Evolutionary conservation across 2,797 vertebrate genomes (phyloP).

Genomic region (Coilia nasus): DNA sequence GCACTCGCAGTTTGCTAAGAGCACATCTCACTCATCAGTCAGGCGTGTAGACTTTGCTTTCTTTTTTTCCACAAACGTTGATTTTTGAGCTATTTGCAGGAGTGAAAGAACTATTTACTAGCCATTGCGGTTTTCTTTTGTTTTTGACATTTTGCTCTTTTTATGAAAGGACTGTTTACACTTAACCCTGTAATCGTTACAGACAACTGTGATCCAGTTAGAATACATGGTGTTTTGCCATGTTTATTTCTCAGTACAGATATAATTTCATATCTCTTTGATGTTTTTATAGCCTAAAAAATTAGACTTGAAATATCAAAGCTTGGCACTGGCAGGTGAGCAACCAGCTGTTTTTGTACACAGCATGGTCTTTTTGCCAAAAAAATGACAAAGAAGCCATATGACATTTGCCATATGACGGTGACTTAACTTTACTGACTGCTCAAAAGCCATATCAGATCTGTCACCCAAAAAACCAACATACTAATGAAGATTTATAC

Average conservation of each 20-base stretch:
- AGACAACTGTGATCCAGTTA: conserved; percentile 13
- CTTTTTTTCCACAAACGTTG: neutral
- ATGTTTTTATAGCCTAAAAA: conserved; percentile 20
- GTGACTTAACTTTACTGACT: conserved; percentile 3
- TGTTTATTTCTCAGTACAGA: neutral
- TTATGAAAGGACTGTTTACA: conserved; percentile 6
- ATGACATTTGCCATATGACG: neutral
- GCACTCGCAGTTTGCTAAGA: neutral
- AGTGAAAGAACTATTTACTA: neutral
- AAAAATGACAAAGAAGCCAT: conserved; percentile 12
- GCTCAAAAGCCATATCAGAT: conserved; percentile 61
- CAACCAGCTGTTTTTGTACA: neutral
- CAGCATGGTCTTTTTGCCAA: neutral
- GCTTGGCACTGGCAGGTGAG: neutral
- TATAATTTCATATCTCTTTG: neutral
- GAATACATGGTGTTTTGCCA: neutral
- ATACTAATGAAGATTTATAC: conserved; percentile 35
- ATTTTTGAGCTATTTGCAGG: neutral
- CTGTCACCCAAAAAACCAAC: conserved; percentile 41
- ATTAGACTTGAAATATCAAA: neutral
- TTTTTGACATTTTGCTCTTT: neutral
- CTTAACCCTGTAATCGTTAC: neutral
- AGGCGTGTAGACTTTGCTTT: neutral
- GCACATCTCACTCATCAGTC: neutral
- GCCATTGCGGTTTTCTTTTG: neutral